A percentile compares a stretch with the other conserved stretches of the same genome.
Conservation (phyloP, 2,888 invertebrate genomes). For the Anthophora plumipes region DNA sequence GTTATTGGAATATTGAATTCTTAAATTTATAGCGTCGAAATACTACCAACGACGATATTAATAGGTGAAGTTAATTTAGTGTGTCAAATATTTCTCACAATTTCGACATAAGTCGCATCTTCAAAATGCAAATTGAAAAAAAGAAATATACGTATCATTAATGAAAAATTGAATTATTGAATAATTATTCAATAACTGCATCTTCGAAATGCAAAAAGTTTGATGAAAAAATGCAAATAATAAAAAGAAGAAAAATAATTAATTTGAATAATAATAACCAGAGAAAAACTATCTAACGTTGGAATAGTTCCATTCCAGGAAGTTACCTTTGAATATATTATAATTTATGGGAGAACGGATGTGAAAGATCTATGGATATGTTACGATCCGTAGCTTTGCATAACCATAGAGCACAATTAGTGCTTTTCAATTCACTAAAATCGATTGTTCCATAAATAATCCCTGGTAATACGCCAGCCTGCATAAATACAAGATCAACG, state of each 20-base stretch:
- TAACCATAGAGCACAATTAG: not conserved
- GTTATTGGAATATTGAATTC: too few relatives aligned
- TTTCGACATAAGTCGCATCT: too few relatives aligned
- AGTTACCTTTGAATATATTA: not conserved
- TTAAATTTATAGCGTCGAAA: too few relatives aligned
- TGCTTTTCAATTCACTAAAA: not conserved
- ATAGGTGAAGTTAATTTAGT: not conserved
- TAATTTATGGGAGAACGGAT: conserved; percentile 27
- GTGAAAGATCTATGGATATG: conserved; percentile 5
- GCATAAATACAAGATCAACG: not conserved
- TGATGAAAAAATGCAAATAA: too few relatives aligned
- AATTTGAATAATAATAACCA: not conserved
- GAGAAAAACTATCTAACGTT: not conserved
- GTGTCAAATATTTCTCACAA: conserved; percentile 28
- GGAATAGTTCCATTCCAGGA: not conserved
- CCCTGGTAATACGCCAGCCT: not conserved
- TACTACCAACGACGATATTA: conserved; percentile 43
- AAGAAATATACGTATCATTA: too few relatives aligned
- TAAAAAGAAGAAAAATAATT: not conserved
- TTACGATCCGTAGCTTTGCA: not conserved
- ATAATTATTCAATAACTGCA: too few relatives aligned
- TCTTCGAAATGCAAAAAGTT: too few relatives aligned
- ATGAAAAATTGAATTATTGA: not conserved
- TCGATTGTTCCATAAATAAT: not conserved
- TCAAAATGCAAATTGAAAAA: too few relatives aligned